Evolutionary conservation across 2,888 invertebrate species (phyloP), one percentile per base, ranked within the genome.

Genomic region (Lasioglossum oenotherae): DNA sequence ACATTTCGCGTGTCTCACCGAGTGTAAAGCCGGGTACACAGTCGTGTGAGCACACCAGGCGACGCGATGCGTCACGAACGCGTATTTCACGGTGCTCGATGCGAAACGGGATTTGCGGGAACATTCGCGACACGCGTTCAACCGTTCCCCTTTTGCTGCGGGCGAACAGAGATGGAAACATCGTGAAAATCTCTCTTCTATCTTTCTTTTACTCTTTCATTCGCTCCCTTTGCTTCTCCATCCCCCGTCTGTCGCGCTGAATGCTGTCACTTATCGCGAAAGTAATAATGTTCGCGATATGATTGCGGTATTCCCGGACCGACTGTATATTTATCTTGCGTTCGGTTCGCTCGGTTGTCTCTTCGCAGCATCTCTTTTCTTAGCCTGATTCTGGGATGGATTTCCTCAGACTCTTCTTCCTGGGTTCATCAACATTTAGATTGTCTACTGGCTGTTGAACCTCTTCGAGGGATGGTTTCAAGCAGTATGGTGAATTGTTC

Each of bases 1-100:
- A 88, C 86, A 84, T 80, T 71, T 81, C 81, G 72, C 38, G 27
- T 69, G 77, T 77, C 38, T n/a, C 81, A 19, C 35, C 41, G 23
- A 53, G 81, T 44, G 78, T 57, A 72, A 75, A 77, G 83, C 41
- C 83, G 76, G 53, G 44, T 57, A 35, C 60, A 73, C 71, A 69
- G 44, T 49, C 80, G 82, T 46, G 31, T 74, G 77, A 67, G 41
- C 53, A n/a, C 23, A 27, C 16, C 27, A 16, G 27, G 16, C 27
- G 60, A 19, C 69, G 35, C 35, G 64, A 12, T 16, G 69, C 69
- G 78, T n/a, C 74, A 60, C 35, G 41, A 27, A 14, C 76, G 76
- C 35, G 78, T 60, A 72, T 69, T 67, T 84, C 77, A 78, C 14
- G 27, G 19, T 64, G 27, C 72, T 16, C 73, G 57, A 69, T 73